A percentile compares a stretch with the other conserved stretches of the same genome.
These are phyloP conservation scores for Scolopax rusticola DNA, from an alignment of 2,797 vertebrate species.

Conservation along the genomic window DNA sequence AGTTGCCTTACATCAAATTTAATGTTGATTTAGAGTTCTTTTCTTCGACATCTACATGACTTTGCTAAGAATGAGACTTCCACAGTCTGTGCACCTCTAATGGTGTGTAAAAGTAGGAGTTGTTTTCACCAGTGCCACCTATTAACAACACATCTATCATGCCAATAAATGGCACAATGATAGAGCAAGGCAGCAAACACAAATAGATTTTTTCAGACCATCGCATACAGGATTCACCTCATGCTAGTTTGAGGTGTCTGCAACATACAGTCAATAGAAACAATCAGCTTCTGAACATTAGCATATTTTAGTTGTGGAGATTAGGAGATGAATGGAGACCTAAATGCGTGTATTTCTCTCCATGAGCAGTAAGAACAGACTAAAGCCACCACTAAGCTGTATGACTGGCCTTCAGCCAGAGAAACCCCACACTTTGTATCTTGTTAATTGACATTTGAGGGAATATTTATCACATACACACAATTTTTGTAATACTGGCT, in stretches of 20 bases:
- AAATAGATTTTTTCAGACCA: not conserved
- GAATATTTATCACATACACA: not conserved
- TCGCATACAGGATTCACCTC: not conserved
- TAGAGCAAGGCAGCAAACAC: not conserved
- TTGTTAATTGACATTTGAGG: not conserved
- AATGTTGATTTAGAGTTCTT: not conserved
- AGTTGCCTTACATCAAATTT: not conserved
- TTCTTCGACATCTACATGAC: not conserved
- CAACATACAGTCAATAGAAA: not conserved
- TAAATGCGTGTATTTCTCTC: not conserved
- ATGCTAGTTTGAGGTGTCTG: not conserved
- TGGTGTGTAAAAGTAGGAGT: not conserved
- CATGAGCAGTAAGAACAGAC: not conserved
- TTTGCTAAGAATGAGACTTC: not conserved
- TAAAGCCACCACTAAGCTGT: not conserved
- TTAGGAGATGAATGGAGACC: not conserved
- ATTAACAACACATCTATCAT: not conserved
- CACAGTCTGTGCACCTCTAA: not conserved
- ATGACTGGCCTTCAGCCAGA: not conserved
- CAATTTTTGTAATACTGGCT: not conserved
- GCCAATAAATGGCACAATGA: not conserved
- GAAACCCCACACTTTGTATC: not conserved
- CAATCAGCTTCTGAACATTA: not conserved
- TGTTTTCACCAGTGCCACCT: not conserved
- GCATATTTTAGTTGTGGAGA: not conserved